phyloP scores from a whole-genome alignment of 2,797 vertebrate genomes.

The Salarias fasciatus region DNA sequence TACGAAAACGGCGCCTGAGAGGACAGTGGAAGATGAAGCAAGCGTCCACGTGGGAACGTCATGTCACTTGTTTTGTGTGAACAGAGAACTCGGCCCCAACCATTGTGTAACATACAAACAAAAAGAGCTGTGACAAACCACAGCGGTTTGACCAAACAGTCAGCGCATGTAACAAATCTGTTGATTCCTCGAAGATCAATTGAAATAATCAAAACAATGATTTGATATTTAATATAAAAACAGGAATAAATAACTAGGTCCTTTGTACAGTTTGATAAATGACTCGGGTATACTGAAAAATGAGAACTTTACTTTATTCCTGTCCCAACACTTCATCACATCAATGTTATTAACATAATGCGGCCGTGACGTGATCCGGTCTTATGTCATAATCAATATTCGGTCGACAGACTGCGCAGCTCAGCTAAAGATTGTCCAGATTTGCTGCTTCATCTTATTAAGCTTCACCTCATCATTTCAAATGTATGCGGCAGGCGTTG shows the following conservation, averaged over 20 bases:
- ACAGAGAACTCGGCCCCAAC: neutral
- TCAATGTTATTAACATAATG: neutral
- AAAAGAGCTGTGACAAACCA: neutral
- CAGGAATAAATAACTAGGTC: no score
- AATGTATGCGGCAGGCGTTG: neutral
- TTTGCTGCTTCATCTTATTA: neutral
- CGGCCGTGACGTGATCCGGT: conserved; percentile 6
- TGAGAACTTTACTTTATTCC: neutral
- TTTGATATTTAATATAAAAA: neutral
- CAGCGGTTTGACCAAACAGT: neutral
- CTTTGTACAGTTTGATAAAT: no score
- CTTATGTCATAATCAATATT: conserved; percentile 9
- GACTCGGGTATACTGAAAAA: no score
- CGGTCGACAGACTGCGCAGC: neutral
- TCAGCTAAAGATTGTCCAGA: no score
- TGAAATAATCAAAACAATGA: neutral
- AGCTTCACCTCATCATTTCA: neutral
- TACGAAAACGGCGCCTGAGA: no score
- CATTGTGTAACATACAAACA: conserved; percentile 18
- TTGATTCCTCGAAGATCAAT: neutral
- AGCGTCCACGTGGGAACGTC: neutral
- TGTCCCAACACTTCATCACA: neutral
- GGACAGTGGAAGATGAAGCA: no score
- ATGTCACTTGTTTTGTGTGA: conserved; percentile 18
- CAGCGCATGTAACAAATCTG: no score